Base-by-base conservation (phyloP, 2,113 vertebrate genomes). In the Brienomyrus longianalis region DNA sequence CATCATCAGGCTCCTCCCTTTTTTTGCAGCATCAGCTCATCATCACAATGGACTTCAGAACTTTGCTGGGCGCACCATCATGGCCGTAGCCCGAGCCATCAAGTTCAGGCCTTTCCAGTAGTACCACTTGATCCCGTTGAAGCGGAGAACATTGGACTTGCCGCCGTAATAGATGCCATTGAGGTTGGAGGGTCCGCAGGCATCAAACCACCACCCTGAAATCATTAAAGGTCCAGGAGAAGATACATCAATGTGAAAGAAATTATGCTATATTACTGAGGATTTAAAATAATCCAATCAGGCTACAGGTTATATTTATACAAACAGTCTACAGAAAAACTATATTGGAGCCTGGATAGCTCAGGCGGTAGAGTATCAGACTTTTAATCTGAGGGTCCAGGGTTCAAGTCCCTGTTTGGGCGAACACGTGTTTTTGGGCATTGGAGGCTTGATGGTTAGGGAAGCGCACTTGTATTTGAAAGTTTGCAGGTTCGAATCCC, bases 371-470 rank as follows among this genome's bases (percentile, higher is more conserved):
- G 97, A 98, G 97, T 97, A 98, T 98, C 97, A 98, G 97, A 97
- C 98, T 98, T 98, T 98, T 98, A 98, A 98, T 98, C 97, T 97
- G 97, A 97, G 96, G 97, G 97, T 97, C 96, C 97, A 97, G 97
- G 97, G 97, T 98, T 98, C 97, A 98, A 98, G 97, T 97, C 97
- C 97, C 97, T 97, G 97, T 98, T 98, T 96, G 96, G 97, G 97
- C 96, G 97, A 3, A 27, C 39, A 39, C 39, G 1, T 39, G 1
- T 39, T 39, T 39, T 39, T 39, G 39, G 39, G 39, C 39, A 39
- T 39, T 39, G 39, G 39, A 2, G 39, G 39, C 39, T 39, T 39
- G 1, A 39, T 39, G 39, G 39, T 39, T 39, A 39, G 39, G 39
- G 39, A 39, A 39, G 39, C 2, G 39, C 39, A 39, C 39, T 39